Base-by-base conservation (phyloP, 2,113 vertebrate species). In the Laterallus jamaicensis region DNA sequence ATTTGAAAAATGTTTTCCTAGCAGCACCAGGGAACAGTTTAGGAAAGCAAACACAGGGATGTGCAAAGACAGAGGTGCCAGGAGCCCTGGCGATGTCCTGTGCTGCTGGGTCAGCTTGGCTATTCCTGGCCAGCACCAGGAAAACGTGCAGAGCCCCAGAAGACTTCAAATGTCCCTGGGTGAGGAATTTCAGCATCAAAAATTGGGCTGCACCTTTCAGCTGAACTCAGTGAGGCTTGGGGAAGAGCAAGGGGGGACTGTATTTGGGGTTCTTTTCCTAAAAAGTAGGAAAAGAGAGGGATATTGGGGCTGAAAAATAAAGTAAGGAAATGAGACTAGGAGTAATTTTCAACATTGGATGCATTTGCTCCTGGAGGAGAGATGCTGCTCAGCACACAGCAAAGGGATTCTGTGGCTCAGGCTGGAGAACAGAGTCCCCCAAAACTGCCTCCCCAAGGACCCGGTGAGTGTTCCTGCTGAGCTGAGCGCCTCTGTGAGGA, bases 1-100 rank as follows among this genome's bases (percentile, higher is more conserved):
- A 58, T 18, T 19, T 28, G 28, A 5, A 29, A 29, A 42, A 76
- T 28, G 26, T 90, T 95, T 96, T 92, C 93, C 91, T 88, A 86
- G 93, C 88, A 69, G 54, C 0, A 4, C 59, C 2, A 2, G 18
- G 18, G 62, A 77, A 37, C 2, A 19, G 55, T 70, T 84, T 66
- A 52, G 91, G 91, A 90, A 96, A 78, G 21, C 73, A 55, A 88
- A 56, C 31, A 21, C 18, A 10, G 29, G 75, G 77, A 86, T 42
- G 25, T 40, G 39, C 5, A 8, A 37, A 52, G 73, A 54, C 2
- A 31, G 69, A 9, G 6, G 42, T 21, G 58, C 74, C 86, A 82
- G n/a, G 29, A 93, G 59, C 19, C 50, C 66, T 5, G 6, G 40
- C 0, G 1, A 47, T 94, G 76, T 32, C 32, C 52, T 2, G 1